Base-by-base conservation (phyloP, 2,888 invertebrate species). In the Agriotes lineatus region DNA sequence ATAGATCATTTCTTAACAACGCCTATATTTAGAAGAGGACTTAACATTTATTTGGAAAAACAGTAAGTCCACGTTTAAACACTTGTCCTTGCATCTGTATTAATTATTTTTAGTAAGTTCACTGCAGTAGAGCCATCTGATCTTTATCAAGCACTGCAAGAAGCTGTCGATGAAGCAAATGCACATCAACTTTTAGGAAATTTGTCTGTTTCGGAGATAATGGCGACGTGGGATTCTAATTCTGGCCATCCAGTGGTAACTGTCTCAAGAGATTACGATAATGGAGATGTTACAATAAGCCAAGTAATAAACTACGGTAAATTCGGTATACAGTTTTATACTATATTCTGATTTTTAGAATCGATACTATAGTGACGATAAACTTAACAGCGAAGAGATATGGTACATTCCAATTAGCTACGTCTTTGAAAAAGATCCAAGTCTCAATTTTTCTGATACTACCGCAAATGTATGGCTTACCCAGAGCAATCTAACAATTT, bases 331-430 rank as follows among this genome's bases (percentile, higher is more conserved):
- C n/a, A n/a, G n/a, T n/a, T n/a, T n/a, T n/a, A n/a, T n/a, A n/a
- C n/a, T n/a, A n/a, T n/a, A n/a, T n/a, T n/a, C n/a, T n/a, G n/a
- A n/a, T n/a, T 56, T 37, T 56, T 39, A 56, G 56, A 35, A 12
- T 0, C 37, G 39, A 39, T 37, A 39, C 18, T 37, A 7, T 2
- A 14, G 22, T n/a, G 56, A 69, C 44, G 69, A 45, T 3, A 48
- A 62, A 6, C 57, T 68, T 30, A 20, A 52, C 65, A 84, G 82
- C 5, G 22, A 56, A 3, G 12, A 1, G 12, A 22, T 56, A 30
- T 89, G 88, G 88, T 86, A 86, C 74, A 83, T 89, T 0, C 88
- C 89, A 0, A 75, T 89, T 44, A 88, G 87, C 77, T 88, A 81
- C 85, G 4, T 85, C 83, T 0, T 80, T 80, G 1, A 70, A 3